Evolutionary conservation across 2,113 vertebrate genomes (phyloP).

Genomic region (Calidris pugnax): DNA sequence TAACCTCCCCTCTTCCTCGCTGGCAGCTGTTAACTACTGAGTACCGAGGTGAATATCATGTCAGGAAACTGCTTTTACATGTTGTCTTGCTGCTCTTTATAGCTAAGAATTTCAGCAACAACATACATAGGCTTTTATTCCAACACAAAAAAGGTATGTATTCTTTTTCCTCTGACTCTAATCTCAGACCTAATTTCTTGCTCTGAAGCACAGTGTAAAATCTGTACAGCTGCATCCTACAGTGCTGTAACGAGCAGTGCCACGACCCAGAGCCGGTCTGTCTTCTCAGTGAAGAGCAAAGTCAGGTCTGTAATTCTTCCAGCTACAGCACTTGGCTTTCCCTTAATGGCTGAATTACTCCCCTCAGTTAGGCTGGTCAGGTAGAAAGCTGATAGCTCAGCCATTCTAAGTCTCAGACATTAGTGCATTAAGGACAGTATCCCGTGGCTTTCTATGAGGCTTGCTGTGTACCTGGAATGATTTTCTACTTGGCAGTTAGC

Average conservation of each 20-base stretch:
- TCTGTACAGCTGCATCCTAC: background rate
- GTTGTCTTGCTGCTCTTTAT: background rate
- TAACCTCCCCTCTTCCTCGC: background rate
- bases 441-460: background rate
- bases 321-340: background rate
- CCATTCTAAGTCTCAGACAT: background rate
- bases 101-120: background rate
- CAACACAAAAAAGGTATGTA: background rate
- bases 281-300: background rate
- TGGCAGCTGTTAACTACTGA: background rate
- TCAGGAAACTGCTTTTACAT: background rate
- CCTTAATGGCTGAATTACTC: background rate
- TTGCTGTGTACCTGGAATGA: background rate
- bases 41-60: background rate
- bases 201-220: background rate
- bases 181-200: background rate
- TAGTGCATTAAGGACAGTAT: background rate
- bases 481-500: background rate
- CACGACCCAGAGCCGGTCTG: accelerated
- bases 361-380: background rate
- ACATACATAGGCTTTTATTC: background rate
- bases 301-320: background rate
- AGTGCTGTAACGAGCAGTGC: background rate
- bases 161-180: background rate
- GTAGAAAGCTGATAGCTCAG: background rate